Base-by-base conservation (phyloP, 2,113 vertebrate genomes). In the Oophaga pumilio region DNA sequence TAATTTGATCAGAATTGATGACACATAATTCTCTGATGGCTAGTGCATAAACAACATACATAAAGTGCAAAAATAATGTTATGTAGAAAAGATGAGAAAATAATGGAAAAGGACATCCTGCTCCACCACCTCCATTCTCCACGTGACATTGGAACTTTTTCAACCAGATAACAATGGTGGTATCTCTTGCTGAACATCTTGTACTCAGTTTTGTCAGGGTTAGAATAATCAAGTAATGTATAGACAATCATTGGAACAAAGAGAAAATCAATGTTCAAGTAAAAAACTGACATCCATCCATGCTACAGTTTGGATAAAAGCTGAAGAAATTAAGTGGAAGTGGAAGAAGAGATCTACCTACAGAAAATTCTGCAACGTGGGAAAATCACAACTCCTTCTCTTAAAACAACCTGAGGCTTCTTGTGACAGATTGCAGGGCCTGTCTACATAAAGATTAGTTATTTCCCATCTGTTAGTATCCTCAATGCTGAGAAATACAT, bases 1-100 rank as follows among this genome's bases (percentile, higher is more conserved):
- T 87, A 24, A 82, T 87, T 64, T 82, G 57, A 76, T 87, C 33
- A 76, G 43, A 76, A 28, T 59, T 66, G 80, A 74, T 56, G 79
- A 60, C 79, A 82, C 24, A 71, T 76, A 62, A 76, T 14, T 82
- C 49, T 59, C 43, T 64, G 28, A 73, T 81, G 76, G 64, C 20
- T 60, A 53, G 26, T 66, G 50, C 28, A 68, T 83, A 2, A 82
- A 8, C 80, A 82, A 22, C 49, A 50, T 80, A 24, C 1, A 59
- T 59, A 57, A 57, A 64, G n/a, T 15, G 68, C 33, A 24, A n/a
- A 82, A 53, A 24, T 57, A 79, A 59, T 79, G 26, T 28, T 59
- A 57, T 8, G 59, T 28, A 60, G 14, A 60, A 11, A 1, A 49
- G 8, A 22, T 50, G 6, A 73, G 15, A 73, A 73, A 20, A 73